Percentiles rank a stretch among this genome's conserved stretches.
Conservation (phyloP, 2,888 invertebrate genomes). For the Neoscelio sp. region DNA sequence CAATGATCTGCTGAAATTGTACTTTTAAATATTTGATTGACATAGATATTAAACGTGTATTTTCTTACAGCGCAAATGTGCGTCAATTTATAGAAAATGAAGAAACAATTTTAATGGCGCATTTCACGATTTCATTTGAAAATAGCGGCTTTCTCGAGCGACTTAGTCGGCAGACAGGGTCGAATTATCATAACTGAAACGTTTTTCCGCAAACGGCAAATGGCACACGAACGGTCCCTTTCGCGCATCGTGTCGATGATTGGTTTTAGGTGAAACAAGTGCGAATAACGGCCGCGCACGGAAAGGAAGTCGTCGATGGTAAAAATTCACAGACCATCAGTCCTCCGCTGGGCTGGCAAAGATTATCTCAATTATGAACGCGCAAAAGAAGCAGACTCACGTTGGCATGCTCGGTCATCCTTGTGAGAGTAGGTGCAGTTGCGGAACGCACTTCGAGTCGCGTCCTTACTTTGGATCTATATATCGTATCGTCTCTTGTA, state of each 20-base stretch:
- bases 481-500: background rate
- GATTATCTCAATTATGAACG: conserved; percentile 81
- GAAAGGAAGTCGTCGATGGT: conserved; percentile 75
- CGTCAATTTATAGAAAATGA: conserved; percentile 5
- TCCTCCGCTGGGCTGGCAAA: conserved; percentile 73
- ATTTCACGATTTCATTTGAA: conserved; percentile 27
- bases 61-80: too few species aligned
- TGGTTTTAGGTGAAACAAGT: conserved; percentile 68
- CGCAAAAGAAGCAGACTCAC: conserved; percentile 80
- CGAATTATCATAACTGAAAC: conserved; percentile 63
- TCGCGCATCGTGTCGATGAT: conserved; percentile 63
- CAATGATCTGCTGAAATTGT: too few species aligned
- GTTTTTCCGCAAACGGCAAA: conserved; percentile 55
- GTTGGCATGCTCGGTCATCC: conserved; percentile 76
- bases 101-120: conserved; percentile 28
- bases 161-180: conserved; percentile 30
- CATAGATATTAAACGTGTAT: conserved; percentile 2
- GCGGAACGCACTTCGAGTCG: conserved; percentile 3
- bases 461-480: background rate
- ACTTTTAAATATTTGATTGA: too few species aligned
- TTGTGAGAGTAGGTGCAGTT: conserved; percentile 70
- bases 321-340: conserved; percentile 79
- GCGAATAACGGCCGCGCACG: conserved; percentile 70
- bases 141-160: conserved; percentile 34
- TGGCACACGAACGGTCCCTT: conserved; percentile 63